Conservation (phyloP, 2,888 invertebrate genomes). For the Zeuzera pyrina region DNA sequence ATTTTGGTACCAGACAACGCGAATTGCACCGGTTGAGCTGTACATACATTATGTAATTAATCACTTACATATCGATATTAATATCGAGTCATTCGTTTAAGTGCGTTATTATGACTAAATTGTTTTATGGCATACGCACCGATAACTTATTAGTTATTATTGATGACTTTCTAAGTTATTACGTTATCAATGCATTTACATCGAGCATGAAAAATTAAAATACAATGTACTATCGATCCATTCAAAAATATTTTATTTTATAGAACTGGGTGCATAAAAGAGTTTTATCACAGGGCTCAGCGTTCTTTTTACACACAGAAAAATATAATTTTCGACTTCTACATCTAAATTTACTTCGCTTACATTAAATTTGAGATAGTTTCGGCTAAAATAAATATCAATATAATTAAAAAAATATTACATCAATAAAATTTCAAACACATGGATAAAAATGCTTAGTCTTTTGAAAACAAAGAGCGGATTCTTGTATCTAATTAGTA, state of each 20-base stretch:
- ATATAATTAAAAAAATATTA: no score
- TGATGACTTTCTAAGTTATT: no score
- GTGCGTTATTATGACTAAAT: conserved; percentile 41
- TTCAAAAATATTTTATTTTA: neutral
- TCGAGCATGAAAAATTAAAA: neutral
- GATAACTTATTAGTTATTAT: conserved; percentile 25
- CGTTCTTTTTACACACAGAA: conserved; percentile 36
- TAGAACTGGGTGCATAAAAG: conserved; percentile 30
- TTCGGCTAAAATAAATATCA: no score
- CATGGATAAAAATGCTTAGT: no score
- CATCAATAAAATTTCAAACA: no score
- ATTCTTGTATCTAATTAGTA: no score
- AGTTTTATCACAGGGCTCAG: conserved; percentile 49
- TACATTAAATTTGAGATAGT: no score
- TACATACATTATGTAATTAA: conserved; percentile 19
- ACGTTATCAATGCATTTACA: no score
- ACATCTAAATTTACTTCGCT: neutral
- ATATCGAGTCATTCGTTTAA: conserved; percentile 23
- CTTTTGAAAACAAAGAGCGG: no score
- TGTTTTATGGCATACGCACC: conserved; percentile 48
- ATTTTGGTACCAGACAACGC: conserved; percentile 55
- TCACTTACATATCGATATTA: no score
- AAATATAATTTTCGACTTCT: conserved; percentile 23
- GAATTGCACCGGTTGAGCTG: conserved; percentile 33
- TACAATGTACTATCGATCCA: neutral